phyloP scores from a whole-genome alignment of 2,888 invertebrate genomes.

The Tyria jacobaeae region DNA sequence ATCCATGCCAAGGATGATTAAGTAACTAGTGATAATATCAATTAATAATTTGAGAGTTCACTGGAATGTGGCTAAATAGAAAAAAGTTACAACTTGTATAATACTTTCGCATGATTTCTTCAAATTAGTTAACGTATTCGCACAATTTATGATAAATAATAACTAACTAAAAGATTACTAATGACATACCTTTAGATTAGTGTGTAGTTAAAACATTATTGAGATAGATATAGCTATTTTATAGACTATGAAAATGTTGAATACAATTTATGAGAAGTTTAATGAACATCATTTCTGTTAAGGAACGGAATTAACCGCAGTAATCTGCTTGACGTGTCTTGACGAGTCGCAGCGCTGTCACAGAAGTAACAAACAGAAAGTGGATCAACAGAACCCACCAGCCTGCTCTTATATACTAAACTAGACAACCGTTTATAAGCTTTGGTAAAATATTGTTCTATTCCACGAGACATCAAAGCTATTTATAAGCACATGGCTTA shows the following conservation, averaged over 20 bases:
- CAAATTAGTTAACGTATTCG: too few relatives aligned
- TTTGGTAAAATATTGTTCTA: constrained; percentile 39
- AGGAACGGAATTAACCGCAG: constrained; percentile 48
- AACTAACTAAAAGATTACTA: background rate
- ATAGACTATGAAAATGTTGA: background rate
- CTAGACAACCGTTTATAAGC: constrained; percentile 48
- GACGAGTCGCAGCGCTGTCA: constrained; percentile 33
- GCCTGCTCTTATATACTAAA: constrained; percentile 45
- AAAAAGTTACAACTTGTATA: background rate
- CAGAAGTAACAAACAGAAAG: constrained; percentile 75
- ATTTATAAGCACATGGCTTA: constrained; percentile 24
- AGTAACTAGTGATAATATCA: too few relatives aligned
- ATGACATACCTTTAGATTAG: background rate
- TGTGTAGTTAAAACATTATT: background rate
- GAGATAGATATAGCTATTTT: background rate
- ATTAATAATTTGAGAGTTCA: too few relatives aligned
- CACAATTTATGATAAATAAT: background rate
- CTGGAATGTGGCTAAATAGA: too few relatives aligned
- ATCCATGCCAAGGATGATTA: too few relatives aligned
- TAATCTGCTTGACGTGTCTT: constrained; percentile 65
- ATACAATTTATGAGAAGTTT: constrained; percentile 6
- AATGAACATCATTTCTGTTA: background rate
- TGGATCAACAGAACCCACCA: constrained; percentile 64
- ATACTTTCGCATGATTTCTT: background rate
- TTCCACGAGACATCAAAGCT: constrained; percentile 17